These are phyloP conservation scores for Mamestra configurata DNA, from an alignment of 1,140 invertebrate species.

Conservation along the genomic window DNA sequence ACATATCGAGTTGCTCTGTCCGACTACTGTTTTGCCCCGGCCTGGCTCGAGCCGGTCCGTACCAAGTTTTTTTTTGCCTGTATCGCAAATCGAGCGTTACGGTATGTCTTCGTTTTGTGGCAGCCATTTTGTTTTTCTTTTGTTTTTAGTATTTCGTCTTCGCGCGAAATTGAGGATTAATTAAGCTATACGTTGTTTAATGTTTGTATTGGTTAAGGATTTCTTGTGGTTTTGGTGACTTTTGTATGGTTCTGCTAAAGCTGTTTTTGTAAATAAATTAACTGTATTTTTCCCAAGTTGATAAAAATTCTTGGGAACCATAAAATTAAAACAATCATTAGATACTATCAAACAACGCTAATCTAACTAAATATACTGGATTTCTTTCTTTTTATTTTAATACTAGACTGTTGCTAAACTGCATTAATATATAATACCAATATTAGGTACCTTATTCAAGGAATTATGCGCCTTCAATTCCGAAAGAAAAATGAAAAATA, in stretches of 20 bases:
- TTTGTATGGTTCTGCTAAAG: too few relatives aligned
- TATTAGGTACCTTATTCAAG: too few relatives aligned
- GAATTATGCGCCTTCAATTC: too few relatives aligned
- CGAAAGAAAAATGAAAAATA: background rate
- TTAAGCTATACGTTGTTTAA: slow-evolving; percentile 44
- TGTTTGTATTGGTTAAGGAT: background rate
- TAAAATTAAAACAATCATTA: background rate
- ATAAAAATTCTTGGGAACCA: too few relatives aligned
- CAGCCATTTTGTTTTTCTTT: slow-evolving; percentile 29
- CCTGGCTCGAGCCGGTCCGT: slow-evolving; percentile 60
- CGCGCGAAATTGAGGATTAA: slow-evolving; percentile 52
- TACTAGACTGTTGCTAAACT: too few relatives aligned
- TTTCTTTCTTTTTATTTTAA: too few relatives aligned
- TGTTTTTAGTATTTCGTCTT: slow-evolving; percentile 49
- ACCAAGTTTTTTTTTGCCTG: slow-evolving; percentile 53
- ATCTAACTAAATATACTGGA: too few relatives aligned
- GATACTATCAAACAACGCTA: too few relatives aligned
- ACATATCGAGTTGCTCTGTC: slow-evolving; percentile 75
- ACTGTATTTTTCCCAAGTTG: too few relatives aligned
- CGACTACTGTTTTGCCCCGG: slow-evolving; percentile 76
- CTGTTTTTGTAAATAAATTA: too few relatives aligned
- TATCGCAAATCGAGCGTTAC: slow-evolving; percentile 78
- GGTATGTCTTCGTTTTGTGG: slow-evolving; percentile 61
- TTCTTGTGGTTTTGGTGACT: slow-evolving; percentile 6
- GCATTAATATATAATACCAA: too few relatives aligned